These are phyloP conservation scores for Copidosoma aretas DNA, from an alignment of 2,888 invertebrate species.

Conservation along the genomic window DNA sequence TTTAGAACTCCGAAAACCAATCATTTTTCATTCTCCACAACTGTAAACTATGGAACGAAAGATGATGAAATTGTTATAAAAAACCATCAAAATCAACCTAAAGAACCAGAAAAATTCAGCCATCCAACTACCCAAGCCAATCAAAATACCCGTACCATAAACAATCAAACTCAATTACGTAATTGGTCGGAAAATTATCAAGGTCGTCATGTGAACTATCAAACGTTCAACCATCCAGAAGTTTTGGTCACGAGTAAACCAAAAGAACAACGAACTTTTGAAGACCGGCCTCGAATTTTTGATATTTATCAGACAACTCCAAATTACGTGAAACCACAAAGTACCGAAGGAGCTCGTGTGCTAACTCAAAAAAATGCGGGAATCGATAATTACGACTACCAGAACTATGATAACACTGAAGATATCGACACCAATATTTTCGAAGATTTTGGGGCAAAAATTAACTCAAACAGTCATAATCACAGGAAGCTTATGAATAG, in stretches of 20 bases:
- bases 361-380: no score
- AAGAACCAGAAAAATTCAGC: neutral
- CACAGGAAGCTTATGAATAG: neutral
- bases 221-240: slow-evolving; percentile 24
- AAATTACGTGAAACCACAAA: no score
- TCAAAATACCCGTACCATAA: neutral
- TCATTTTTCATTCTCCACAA: neutral
- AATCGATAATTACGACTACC: slow-evolving; percentile 20
- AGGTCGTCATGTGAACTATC: slow-evolving; percentile 22
- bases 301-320: no score
- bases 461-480: slow-evolving; percentile 22
- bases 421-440: slow-evolving; percentile 4
- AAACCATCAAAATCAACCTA: neutral
- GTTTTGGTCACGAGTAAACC: slow-evolving; percentile 2
- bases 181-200: neutral
- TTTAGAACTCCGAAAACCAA: slow-evolving; percentile 1
- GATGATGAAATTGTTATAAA: neutral
- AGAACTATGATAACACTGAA: slow-evolving; percentile 21
- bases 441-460: slow-evolving; percentile 21
- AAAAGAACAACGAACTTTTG: neutral
- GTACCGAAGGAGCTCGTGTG: no score
- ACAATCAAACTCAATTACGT: neutral
- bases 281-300: neutral
- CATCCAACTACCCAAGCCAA: no score
- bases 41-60: neutral